Evolutionary conservation across 2,113 vertebrate genomes (phyloP).

Genomic region (Eulacestoma nigropectus): DNA sequence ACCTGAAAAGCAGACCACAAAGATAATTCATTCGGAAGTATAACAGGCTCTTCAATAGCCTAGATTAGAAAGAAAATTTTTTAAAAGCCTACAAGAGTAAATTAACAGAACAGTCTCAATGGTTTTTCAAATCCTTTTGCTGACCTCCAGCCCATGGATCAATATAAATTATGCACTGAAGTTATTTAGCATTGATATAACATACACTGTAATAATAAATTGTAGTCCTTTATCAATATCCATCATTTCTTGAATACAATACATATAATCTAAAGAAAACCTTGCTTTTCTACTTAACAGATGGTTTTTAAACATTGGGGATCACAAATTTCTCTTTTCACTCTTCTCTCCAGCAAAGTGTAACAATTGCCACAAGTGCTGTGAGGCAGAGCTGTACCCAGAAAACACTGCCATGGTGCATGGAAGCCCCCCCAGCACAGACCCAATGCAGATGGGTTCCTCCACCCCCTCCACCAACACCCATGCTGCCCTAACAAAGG

Average conservation of each 20-base stretch:
- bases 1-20: slow-evolving; percentile 70
- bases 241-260: neutral
- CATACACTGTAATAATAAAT: neutral
- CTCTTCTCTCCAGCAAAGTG: neutral
- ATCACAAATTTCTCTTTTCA: neutral
- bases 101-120: neutral
- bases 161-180: neutral
- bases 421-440: neutral
- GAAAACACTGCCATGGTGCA: neutral
- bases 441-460: neutral
- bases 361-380: neutral
- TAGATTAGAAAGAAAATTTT: neutral
- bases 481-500: neutral
- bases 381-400: neutral
- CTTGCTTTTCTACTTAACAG: neutral
- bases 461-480: neutral
- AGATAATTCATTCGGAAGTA: neutral
- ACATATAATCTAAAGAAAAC: neutral
- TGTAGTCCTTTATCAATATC: neutral
- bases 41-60: neutral
- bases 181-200: neutral
- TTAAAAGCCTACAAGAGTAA: neutral
- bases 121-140: neutral
- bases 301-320: neutral
- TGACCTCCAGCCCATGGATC: accelerated